A percentile compares a stretch with the other conserved stretches of the same genome.
phyloP scores from a whole-genome alignment of 2,888 invertebrate species.

The Masnerella sp. region DNA sequence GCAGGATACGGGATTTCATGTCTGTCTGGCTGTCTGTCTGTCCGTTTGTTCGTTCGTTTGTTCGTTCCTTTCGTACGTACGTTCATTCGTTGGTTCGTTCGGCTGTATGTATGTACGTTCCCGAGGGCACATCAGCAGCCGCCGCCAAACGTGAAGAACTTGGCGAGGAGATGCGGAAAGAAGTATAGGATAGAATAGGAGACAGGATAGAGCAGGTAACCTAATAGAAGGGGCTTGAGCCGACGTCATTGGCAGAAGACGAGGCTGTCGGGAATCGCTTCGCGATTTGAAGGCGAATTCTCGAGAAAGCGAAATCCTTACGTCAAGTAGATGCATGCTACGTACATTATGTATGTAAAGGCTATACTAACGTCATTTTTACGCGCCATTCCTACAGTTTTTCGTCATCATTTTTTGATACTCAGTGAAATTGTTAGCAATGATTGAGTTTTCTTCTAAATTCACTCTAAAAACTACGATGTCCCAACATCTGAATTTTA shows the following conservation, averaged over 20 bases:
- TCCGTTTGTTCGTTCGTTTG: slow-evolving; percentile 57
- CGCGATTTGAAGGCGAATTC: slow-evolving; percentile 75
- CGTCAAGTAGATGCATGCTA: slow-evolving; percentile 62
- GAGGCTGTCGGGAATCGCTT: slow-evolving; percentile 71
- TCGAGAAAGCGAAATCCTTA: slow-evolving; percentile 71
- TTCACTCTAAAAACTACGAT: too few relatives aligned
- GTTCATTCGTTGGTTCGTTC: slow-evolving; percentile 64
- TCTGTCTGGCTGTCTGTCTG: slow-evolving; percentile 69
- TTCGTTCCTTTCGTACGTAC: slow-evolving; percentile 53
- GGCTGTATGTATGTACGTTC: slow-evolving; percentile 60
- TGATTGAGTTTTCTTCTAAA: too few relatives aligned
- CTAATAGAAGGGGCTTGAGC: slow-evolving; percentile 75
- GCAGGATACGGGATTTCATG: slow-evolving; percentile 72
- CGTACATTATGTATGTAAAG: slow-evolving; percentile 59
- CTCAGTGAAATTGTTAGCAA: slow-evolving; percentile 31
- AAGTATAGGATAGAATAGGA: slow-evolving; percentile 65
- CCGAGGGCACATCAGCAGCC: slow-evolving; percentile 73
- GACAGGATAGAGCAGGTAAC: slow-evolving; percentile 75
- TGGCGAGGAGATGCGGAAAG: slow-evolving; percentile 66
- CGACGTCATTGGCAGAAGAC: slow-evolving; percentile 76
- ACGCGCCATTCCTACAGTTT: slow-evolving; percentile 34
- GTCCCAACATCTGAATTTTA: too few relatives aligned
- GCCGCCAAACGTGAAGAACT: slow-evolving; percentile 67
- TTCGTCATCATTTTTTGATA: slow-evolving; percentile 24
- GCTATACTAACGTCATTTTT: slow-evolving; percentile 53